Evolutionary conservation across 2,797 vertebrate genomes (phyloP).

Genomic region (Sardinella longiceps): DNA sequence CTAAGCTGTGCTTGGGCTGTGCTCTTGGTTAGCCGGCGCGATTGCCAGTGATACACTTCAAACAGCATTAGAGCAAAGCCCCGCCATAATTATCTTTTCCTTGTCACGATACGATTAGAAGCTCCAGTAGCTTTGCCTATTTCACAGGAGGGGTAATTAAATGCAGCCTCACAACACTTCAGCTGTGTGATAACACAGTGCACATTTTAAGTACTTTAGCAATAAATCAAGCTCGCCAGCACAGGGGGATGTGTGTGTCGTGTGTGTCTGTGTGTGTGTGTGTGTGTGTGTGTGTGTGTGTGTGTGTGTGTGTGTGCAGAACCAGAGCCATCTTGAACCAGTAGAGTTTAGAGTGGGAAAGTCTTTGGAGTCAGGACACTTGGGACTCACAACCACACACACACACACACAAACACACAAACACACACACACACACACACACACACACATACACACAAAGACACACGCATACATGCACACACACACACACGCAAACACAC

Average conservation of each 20-base stretch:
- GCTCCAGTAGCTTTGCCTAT: slow-evolving; percentile 34
- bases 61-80: slow-evolving; percentile 39
- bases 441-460: neutral
- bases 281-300: no score
- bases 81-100: slow-evolving; percentile 45
- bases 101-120: slow-evolving; percentile 45
- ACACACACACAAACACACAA: neutral
- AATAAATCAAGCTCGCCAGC: slow-evolving; percentile 34
- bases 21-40: slow-evolving; percentile 9
- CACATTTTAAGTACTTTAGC: slow-evolving; percentile 39
- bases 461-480: neutral
- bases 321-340: no score
- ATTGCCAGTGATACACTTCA: slow-evolving; percentile 34
- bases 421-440: no score
- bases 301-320: neutral
- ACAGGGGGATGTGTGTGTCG: neutral
- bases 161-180: slow-evolving; percentile 41
- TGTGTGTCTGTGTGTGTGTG: neutral
- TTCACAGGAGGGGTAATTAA: slow-evolving; percentile 48
- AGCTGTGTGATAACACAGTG: slow-evolving; percentile 35
- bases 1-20: neutral
- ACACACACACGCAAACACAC: slow-evolving; percentile 1
- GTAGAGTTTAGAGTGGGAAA: neutral
- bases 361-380: no score
- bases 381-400: neutral